Base-by-base conservation (phyloP, 2,797 vertebrate species). In the Cottoperca gobio region DNA sequence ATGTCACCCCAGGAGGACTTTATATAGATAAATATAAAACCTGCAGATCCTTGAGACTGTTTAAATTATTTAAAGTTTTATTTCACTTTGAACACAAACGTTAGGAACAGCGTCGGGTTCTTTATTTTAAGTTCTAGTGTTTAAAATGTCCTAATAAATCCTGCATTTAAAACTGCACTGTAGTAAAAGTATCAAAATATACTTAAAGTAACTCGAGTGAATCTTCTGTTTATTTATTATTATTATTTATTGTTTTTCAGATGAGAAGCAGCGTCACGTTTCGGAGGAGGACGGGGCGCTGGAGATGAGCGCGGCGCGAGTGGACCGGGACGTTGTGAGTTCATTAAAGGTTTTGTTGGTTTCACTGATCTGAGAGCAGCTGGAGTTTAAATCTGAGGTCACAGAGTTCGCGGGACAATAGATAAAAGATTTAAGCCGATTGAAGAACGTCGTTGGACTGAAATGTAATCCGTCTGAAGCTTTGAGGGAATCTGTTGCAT, bases 261-360 rank as follows among this genome's bases (percentile, higher is more conserved):
- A 93, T 77, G 96, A 97, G 77, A 94, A 92, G 50, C 90, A 90
- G 12, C 91, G 81, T 10, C 91, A 64, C 16, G 85, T 92, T 53
- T 75, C 79, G 0, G 96, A 96, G 21, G 93, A 95, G 8, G 95
- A 95, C 19, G 95, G 95, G 33, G 88, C 94, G 0, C 85, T 90
- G 16, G 97, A 97, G 88, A 95, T 95, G 94, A 91, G 91, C 0
- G 95, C 95, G 0, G 95, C 95, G 35, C 85, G 91, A 16, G 96
- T 99, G 52, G 97, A 99, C 93, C 89, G 97, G 83, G 97, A 99
- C 46, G 97, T 99, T 95, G 98, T 99, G 86, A 95, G 96, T 91
- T n/a, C 8, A n/a, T 19, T n/a, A 13, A 5, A 1, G 21, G 8
- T 0, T 46, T 43, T 35, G 23, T 1, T 13, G 31, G 31, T 8